Percentiles rank a stretch among this genome's conserved stretches.
These are phyloP conservation scores for Chelidonichthys spinosus DNA, from an alignment of 2,797 vertebrate species.

Conservation along the genomic window DNA sequence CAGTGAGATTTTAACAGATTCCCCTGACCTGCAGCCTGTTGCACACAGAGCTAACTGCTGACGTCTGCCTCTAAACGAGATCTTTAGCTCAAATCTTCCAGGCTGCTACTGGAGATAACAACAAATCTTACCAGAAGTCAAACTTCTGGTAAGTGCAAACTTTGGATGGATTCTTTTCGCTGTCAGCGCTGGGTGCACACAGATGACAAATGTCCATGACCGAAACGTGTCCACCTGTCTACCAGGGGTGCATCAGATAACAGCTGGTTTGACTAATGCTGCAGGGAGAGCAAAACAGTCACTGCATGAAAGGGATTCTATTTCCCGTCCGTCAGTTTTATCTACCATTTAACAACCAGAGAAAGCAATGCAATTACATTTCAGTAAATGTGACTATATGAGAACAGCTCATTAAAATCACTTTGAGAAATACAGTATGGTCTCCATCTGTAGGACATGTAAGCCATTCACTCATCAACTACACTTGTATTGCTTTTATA, in stretches of 20 bases:
- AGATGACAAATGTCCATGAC: background rate
- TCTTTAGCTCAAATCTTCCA: slow-evolving; percentile 35
- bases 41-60: slow-evolving; percentile 26
- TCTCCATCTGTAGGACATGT: background rate
- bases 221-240: background rate
- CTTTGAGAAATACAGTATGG: background rate
- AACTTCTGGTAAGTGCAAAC: slow-evolving; percentile 14
- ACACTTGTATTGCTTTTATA: background rate
- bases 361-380: background rate
- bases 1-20: slow-evolving; percentile 1
- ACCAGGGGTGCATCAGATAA: background rate
- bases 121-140: slow-evolving; percentile 30
- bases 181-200: background rate
- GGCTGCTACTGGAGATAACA: slow-evolving; percentile 19
- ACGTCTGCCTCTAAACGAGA: slow-evolving; percentile 33
- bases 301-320: slow-evolving; percentile 3
- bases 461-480: background rate
- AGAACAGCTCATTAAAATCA: background rate
- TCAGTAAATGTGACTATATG: too few species aligned
- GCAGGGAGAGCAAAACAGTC: slow-evolving; percentile 9
- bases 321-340: background rate
- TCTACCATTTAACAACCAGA: background rate
- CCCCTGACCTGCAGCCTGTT: slow-evolving; percentile 16
- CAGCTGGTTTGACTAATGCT: background rate
- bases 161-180: slow-evolving; percentile 1